Evolutionary conservation across 2,888 invertebrate species (phyloP).

Genomic region (Dolichomitus sp.): DNA sequence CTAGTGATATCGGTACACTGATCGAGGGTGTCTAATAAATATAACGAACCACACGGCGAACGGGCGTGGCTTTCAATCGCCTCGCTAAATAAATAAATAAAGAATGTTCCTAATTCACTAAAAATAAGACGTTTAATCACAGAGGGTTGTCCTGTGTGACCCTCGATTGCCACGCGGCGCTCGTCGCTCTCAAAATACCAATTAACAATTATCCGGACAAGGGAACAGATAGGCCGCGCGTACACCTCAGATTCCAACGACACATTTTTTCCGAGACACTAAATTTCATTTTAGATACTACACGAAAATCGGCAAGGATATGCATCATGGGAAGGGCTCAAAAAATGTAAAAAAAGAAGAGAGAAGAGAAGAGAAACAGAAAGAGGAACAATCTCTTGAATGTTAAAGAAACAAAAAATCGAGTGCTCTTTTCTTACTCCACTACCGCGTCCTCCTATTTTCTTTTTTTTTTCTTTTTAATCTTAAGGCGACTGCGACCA

Average conservation of each 20-base stretch:
- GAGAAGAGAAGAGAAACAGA: conserved; percentile 19
- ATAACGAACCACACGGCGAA: conserved; percentile 50
- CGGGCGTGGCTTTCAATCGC: conserved; percentile 25
- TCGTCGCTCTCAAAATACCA: conserved; percentile 10
- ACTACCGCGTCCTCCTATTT: neutral
- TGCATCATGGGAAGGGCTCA: conserved; percentile 36
- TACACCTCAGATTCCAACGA: conserved; percentile 37
- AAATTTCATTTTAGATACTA: conserved; percentile 26
- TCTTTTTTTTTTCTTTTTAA: conserved; percentile 12
- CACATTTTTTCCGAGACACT: conserved; percentile 20
- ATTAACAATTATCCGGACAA: conserved; percentile 22
- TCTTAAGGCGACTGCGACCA: conserved; percentile 19
- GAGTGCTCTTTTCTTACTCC: neutral
- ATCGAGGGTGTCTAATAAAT: conserved; percentile 48
- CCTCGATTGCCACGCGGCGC: conserved; percentile 39
- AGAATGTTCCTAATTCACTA: conserved; percentile 62
- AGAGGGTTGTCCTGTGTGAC: conserved; percentile 46
- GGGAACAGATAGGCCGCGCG: neutral
- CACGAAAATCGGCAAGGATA: conserved; percentile 38
- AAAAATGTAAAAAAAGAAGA: conserved; percentile 5
- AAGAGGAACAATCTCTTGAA: conserved; percentile 16
- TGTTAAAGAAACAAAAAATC: conserved; percentile 12
- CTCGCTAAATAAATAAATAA: conserved; percentile 67
- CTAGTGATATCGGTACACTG: conserved; percentile 31
- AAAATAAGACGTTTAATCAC: conserved; percentile 58